Percentiles rank a stretch among this genome's conserved stretches.
Evolutionary conservation across 2,888 invertebrate genomes (phyloP).

Genomic region (Tanypteryx hageni): DNA sequence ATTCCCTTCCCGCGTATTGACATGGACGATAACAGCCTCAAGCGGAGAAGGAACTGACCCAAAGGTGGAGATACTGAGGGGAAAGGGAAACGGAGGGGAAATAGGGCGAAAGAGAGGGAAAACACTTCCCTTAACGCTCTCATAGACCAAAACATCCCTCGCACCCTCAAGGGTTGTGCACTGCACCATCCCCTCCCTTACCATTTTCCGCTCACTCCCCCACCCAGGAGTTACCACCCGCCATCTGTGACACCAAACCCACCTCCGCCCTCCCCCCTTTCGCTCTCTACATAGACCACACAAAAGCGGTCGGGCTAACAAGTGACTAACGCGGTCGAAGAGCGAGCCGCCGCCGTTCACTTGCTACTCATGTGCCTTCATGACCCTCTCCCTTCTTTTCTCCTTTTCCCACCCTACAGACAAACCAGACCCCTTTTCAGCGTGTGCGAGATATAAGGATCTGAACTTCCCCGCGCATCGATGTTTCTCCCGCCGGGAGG

Average conservation of each 20-base stretch:
- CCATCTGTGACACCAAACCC: constrained; percentile 45
- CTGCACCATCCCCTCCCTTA: neutral
- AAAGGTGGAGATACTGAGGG: neutral
- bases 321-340: constrained; percentile 41
- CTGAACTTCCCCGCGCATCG: neutral
- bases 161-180: neutral
- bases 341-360: neutral
- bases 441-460: constrained; percentile 1
- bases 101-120: constrained; percentile 23
- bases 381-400: neutral
- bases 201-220: neutral
- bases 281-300: neutral
- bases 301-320: constrained; percentile 49
- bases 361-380: neutral
- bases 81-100: neutral
- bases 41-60: neutral
- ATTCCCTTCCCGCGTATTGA: neutral
- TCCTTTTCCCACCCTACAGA: neutral
- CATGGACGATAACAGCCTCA: neutral
- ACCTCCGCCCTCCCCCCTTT: constrained; percentile 13
- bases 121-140: constrained; percentile 41
- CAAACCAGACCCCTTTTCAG: neutral
- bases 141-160: neutral
- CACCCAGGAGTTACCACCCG: neutral
- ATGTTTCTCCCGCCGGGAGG: constrained; percentile 13